Percentiles rank a stretch among this genome's conserved stretches.
Conservation (phyloP, 2,113 vertebrate species). For the Monopterus albus region DNA sequence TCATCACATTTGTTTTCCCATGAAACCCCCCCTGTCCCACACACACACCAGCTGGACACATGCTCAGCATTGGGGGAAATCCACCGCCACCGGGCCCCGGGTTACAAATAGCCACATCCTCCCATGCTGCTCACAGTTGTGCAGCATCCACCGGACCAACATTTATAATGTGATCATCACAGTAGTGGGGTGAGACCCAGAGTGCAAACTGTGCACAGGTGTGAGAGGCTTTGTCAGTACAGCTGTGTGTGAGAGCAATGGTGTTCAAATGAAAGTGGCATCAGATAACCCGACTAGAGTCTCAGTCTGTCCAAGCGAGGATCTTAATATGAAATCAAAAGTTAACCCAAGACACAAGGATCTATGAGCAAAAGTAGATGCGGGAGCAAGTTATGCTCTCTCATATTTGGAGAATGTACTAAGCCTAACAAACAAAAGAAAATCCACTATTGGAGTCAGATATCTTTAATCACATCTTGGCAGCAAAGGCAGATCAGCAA, state of each 20-base stretch:
- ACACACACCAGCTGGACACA: slow-evolving; percentile 24
- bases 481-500: neutral
- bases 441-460: neutral
- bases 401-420: too few relatives aligned
- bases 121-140: slow-evolving; percentile 39
- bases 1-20: slow-evolving; percentile 65
- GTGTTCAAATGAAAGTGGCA: neutral
- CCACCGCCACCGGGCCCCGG: neutral
- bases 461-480: neutral
- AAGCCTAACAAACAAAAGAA: neutral
- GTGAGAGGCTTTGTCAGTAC: slow-evolving; percentile 12
- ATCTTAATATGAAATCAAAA: too few relatives aligned
- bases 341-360: too few relatives aligned
- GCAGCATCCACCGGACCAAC: neutral
- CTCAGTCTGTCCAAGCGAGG: neutral
- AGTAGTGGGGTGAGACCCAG: slow-evolving; percentile 1
- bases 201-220: slow-evolving; percentile 38
- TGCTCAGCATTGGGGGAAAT: slow-evolving; percentile 55
- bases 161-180: slow-evolving; percentile 34
- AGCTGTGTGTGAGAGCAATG: neutral
- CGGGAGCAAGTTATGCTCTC: too few relatives aligned
- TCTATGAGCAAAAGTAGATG: too few relatives aligned
- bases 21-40: slow-evolving; percentile 10
- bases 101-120: slow-evolving; percentile 62
- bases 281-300: neutral